phyloP scores from a whole-genome alignment of 2,113 vertebrate genomes.

The Glareola pratincola region DNA sequence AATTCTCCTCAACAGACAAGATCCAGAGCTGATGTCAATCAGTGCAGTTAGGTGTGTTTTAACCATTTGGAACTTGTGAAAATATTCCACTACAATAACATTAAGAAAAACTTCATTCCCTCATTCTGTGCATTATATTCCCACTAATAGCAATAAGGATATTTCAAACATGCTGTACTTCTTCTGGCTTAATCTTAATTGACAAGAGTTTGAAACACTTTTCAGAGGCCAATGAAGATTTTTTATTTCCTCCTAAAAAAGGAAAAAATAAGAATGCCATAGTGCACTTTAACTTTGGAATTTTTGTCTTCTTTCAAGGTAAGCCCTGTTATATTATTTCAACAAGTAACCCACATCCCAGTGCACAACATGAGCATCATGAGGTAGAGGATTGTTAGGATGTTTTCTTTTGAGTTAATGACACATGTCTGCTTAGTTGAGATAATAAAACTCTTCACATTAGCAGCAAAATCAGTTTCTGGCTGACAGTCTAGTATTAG shows the following conservation, averaged over 20 bases:
- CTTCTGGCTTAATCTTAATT: neutral
- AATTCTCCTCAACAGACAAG: neutral
- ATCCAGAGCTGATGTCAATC: neutral
- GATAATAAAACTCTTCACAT: constrained; percentile 54
- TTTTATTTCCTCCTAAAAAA: neutral
- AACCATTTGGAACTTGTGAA: neutral
- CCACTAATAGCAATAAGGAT: neutral
- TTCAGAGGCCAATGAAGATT: neutral
- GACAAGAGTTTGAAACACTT: neutral
- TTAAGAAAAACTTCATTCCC: neutral
- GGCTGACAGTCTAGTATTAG: constrained; percentile 35
- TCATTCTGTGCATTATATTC: neutral
- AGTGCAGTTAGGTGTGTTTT: neutral
- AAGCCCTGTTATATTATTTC: neutral
- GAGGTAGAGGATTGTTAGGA: neutral
- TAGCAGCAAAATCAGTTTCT: constrained; percentile 50
- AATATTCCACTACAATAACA: neutral
- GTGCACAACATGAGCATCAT: neutral
- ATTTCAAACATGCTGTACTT: neutral
- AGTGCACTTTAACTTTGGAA: neutral
- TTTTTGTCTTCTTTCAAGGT: neutral
- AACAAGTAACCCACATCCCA: neutral
- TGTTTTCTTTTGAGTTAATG: constrained; percentile 46
- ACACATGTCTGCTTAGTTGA: constrained; percentile 37
- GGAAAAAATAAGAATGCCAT: neutral